phyloP scores from a whole-genome alignment of 2,888 invertebrate species.

The Eledona agricola region DNA sequence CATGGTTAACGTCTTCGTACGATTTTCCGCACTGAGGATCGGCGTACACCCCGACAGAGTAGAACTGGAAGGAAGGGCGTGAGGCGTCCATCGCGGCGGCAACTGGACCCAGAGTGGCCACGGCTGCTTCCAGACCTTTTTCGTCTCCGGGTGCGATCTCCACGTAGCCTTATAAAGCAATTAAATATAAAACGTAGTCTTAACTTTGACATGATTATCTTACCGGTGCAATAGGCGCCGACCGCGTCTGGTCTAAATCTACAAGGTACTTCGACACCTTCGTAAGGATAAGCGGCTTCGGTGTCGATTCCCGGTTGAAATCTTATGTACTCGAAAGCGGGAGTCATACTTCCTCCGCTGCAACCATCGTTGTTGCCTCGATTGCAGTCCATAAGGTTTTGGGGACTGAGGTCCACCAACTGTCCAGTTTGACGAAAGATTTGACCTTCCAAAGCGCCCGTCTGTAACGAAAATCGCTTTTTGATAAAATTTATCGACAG shows the following conservation, averaged over 20 bases:
- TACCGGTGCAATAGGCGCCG: background rate
- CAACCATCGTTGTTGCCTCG: slow-evolving; percentile 63
- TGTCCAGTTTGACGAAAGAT: slow-evolving; percentile 61
- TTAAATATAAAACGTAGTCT: too few species aligned
- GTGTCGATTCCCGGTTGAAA: slow-evolving; percentile 66
- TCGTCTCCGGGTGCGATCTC: slow-evolving; percentile 78
- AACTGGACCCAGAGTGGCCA: slow-evolving; percentile 84
- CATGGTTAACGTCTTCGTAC: slow-evolving; percentile 76
- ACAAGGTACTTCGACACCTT: slow-evolving; percentile 45
- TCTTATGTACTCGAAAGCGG: slow-evolving; percentile 58
- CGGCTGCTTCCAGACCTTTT: slow-evolving; percentile 73
- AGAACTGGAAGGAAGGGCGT: slow-evolving; percentile 75
- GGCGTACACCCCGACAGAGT: slow-evolving; percentile 78
- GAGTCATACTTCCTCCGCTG: slow-evolving; percentile 62
- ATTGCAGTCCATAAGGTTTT: slow-evolving; percentile 65
- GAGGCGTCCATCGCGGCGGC: slow-evolving; percentile 86
- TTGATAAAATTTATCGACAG: too few species aligned
- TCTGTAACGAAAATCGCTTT: slow-evolving; percentile 56
- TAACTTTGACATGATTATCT: too few species aligned
- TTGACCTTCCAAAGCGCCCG: slow-evolving; percentile 64
- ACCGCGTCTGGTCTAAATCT: background rate
- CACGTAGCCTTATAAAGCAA: too few species aligned
- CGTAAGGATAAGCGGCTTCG: slow-evolving; percentile 66
- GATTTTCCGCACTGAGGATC: slow-evolving; percentile 74
- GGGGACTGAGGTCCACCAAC: slow-evolving; percentile 62